These are phyloP conservation scores for Cottoperca gobio DNA, from an alignment of 2,797 vertebrate species.

Conservation along the genomic window DNA sequence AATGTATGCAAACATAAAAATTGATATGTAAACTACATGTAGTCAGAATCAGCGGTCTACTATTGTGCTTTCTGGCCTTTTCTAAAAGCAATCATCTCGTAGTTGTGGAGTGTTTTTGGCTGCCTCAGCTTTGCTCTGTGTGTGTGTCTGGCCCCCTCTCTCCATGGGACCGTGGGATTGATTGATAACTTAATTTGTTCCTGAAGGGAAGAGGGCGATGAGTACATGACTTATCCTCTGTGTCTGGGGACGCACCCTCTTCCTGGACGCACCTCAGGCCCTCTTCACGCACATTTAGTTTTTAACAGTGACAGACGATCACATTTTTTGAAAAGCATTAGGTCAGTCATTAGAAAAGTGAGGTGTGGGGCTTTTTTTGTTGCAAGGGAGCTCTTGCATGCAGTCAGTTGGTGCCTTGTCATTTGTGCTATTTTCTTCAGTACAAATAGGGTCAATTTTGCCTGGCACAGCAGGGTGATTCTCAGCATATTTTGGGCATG, in stretches of 20 bases:
- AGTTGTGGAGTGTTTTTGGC: conserved; percentile 41
- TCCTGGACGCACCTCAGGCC: conserved; percentile 56
- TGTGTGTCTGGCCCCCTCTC: conserved; percentile 65
- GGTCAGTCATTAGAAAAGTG: conserved; percentile 54
- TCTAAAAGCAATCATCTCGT: conserved; percentile 25
- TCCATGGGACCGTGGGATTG: conserved; percentile 66
- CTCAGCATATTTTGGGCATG: conserved; percentile 41
- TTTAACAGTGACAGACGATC: conserved; percentile 64
- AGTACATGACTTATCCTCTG: conserved; percentile 60
- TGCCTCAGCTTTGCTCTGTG: conserved; percentile 49
- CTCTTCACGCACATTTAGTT: conserved; percentile 46
- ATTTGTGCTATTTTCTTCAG: conserved; percentile 42
- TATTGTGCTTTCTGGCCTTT: not conserved
- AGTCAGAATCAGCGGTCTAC: not conserved
- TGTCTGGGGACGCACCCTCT: conserved; percentile 28
- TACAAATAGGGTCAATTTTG: conserved; percentile 46
- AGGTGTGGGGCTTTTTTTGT: conserved; percentile 49
- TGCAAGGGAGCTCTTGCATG: conserved; percentile 14
- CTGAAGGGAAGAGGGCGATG: conserved; percentile 65
- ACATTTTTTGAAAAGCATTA: conserved; percentile 58
- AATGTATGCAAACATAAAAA: not conserved
- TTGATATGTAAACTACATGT: not conserved
- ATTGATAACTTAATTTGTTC: conserved; percentile 84
- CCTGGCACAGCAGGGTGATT: conserved; percentile 49
- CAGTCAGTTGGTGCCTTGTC: conserved; percentile 21